Evolutionary conservation across 2,888 invertebrate genomes (phyloP), one percentile per base, ranked within the genome.

Genomic region (Pantelozetes paolii): DNA sequence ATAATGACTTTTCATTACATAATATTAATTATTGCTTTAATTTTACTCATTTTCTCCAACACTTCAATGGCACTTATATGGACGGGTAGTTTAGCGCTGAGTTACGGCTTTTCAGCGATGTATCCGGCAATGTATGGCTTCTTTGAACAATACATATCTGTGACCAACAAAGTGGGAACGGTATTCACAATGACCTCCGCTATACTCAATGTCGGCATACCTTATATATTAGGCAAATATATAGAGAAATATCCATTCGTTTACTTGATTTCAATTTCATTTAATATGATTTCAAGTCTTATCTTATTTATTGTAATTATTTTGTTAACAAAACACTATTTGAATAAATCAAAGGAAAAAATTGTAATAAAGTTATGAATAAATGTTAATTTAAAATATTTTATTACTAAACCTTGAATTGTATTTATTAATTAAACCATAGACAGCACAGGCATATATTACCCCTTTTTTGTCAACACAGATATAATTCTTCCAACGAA

Each of bases 81-180:
- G 40, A 40, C 20, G 2, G 36, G 42, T 23, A 40, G 36, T 18
- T 36, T 42, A 36, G 15, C n/a, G 23, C n/a, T 67, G 54, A 42
- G 72, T 67, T 72, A 45, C 28, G 72, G 72, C 40, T 72, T 64
- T 20, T 72, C 72, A 18, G 59, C 72, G 1, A 72, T 72, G 64
- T 72, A 64, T 36, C 62, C 72, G n/a, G 64, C 72, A 1, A 72
- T 72, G 20, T 23, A 64, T 30, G 64, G 64, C 28, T 72, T 64
- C 36, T 64, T 64, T 28, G 72, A 40, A 11, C 72, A 64, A 11
- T 64, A 72, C 32, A 30, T 72, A 23, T 23, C 23, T 23, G 18
- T 72, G 32, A 32, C 72, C n/a, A 72, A 72, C 32, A 62, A 64
- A 26, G 36, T 64, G 8, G 72, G 72, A 40, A 40, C 72, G 8